Evolutionary conservation across 2,888 invertebrate species (phyloP).

Genomic region (Lochmaea capreae): DNA sequence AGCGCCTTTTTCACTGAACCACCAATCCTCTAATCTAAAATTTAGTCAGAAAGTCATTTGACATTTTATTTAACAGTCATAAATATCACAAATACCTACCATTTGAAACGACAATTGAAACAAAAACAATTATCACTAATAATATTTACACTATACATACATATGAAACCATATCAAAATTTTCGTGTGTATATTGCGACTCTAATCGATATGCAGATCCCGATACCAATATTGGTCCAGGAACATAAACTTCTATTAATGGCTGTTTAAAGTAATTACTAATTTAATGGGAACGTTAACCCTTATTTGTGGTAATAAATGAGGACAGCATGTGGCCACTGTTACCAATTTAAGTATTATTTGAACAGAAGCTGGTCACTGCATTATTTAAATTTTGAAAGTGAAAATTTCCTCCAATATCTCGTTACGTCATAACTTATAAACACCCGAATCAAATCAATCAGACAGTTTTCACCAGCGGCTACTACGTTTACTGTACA

Average conservation of each 20-base stretch:
- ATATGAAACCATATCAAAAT: not conserved
- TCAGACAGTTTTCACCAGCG: no score
- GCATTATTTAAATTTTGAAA: not conserved
- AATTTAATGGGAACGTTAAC: constrained; percentile 26
- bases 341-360: constrained; percentile 21
- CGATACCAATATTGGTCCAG: constrained; percentile 21
- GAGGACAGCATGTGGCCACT: constrained; percentile 13
- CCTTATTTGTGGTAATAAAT: constrained; percentile 30
- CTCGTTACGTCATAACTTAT: no score
- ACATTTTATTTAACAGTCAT: no score
- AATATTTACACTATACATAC: not conserved
- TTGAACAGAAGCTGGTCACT: constrained; percentile 1
- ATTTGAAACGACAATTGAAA: no score
- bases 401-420: not conserved
- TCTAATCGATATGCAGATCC: constrained; percentile 18
- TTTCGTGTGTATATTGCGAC: not conserved
- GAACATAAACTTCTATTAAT: constrained; percentile 20
- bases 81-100: no score
- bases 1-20: no score
- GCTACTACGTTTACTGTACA: no score
- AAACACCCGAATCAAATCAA: no score
- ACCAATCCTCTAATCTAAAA: no score
- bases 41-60: no score
- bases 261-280: constrained; percentile 30
- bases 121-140: not conserved